These are phyloP conservation scores for Polydesmus complanatus DNA, from an alignment of 2,888 invertebrate genomes.

Conservation along the genomic window DNA sequence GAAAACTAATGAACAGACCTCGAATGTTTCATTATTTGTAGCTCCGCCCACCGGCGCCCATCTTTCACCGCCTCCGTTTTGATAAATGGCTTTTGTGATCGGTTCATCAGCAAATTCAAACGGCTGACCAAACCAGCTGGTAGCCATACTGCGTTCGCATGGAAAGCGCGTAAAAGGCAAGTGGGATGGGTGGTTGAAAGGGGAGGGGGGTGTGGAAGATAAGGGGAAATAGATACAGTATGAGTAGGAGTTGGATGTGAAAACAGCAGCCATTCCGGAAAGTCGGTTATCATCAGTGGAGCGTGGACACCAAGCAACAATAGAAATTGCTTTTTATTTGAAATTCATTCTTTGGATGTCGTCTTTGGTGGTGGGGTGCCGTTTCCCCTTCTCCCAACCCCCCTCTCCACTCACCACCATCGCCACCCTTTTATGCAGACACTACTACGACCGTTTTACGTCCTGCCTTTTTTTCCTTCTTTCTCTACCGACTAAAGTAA, in stretches of 20 bases:
- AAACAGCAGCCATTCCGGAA: constrained; percentile 12
- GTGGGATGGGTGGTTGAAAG: background rate
- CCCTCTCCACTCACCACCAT: too few species aligned
- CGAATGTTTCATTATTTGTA: too few species aligned
- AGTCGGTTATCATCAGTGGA: constrained; percentile 15
- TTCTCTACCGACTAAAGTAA: too few species aligned
- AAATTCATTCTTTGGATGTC: constrained; percentile 10
- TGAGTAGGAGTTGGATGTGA: background rate
- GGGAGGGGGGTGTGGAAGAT: background rate
- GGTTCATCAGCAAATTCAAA: constrained; percentile 16
- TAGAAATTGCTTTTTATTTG: constrained; percentile 15
- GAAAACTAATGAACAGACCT: too few species aligned
- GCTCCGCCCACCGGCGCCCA: background rate
- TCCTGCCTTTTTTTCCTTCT: too few species aligned
- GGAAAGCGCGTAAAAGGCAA: background rate
- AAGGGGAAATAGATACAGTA: background rate
- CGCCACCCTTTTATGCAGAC: too few species aligned
- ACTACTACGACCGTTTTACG: too few species aligned
- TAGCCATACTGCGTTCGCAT: constrained; percentile 10
- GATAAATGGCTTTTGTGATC: constrained; percentile 16
- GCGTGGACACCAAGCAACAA: constrained; percentile 14
- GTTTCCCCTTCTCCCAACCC: constrained; percentile 3
- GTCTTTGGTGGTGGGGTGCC: background rate
- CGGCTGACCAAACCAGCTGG: constrained; percentile 16
- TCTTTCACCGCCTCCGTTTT: constrained; percentile 1